phyloP scores from a whole-genome alignment of 2,797 vertebrate genomes.

The Peromyscus aztecus region DNA sequence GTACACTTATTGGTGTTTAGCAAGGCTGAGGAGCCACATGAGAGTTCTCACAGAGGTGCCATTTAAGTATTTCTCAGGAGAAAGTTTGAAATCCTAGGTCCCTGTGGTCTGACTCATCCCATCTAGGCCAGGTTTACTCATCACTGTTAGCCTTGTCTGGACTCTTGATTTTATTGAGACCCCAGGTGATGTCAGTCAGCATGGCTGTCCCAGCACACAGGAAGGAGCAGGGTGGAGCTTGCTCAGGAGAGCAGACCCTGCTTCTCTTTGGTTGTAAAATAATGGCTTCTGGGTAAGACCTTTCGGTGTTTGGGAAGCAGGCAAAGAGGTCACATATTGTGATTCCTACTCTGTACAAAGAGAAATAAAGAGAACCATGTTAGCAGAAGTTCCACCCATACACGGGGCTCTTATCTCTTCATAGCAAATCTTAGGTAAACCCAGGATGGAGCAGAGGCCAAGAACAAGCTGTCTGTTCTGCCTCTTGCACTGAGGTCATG shows the following conservation, averaged over 20 bases:
- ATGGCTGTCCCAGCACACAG: background rate
- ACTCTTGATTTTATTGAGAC: background rate
- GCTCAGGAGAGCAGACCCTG: background rate
- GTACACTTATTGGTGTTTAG: background rate
- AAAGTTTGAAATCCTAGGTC: background rate
- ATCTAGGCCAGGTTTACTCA: background rate
- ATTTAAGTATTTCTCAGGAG: background rate
- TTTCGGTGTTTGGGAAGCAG: background rate
- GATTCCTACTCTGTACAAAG: background rate
- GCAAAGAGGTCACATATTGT: background rate
- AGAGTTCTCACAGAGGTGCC: background rate
- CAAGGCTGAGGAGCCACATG: background rate
- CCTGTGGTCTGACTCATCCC: background rate
- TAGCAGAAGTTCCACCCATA: background rate
- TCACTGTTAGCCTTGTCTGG: background rate
- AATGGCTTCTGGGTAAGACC: background rate
- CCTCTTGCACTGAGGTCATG: background rate
- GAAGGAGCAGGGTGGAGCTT: background rate
- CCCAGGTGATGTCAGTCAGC: background rate
- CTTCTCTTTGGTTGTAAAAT: background rate
- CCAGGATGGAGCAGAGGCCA: too few species aligned
- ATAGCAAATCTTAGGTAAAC: background rate
- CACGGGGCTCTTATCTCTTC: background rate
- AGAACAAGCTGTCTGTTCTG: too few species aligned
- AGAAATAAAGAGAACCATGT: background rate